Conservation (phyloP, 2,888 invertebrate species). For the Pachycephus smyrnensis region DNA sequence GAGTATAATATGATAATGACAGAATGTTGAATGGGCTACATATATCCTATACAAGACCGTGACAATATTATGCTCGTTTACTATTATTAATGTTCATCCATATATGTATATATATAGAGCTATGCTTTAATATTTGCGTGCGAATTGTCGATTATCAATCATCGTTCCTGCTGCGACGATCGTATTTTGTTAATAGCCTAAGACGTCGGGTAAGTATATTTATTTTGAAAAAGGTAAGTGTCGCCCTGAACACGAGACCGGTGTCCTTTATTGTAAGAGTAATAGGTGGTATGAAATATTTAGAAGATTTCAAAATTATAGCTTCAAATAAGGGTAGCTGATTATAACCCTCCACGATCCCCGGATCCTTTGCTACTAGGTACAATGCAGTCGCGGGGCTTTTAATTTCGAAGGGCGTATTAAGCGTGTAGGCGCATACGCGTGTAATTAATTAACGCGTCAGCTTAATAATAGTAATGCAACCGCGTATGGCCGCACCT, state of each 20-base stretch:
- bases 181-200: not conserved
- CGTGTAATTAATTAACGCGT: conserved; percentile 36
- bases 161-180: not conserved
- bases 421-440: conserved; percentile 11
- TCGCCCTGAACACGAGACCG: not conserved
- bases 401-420: conserved; percentile 21
- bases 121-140: not conserved
- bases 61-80: not conserved
- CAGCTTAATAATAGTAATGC: conserved; percentile 40
- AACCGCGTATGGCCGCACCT: conserved; percentile 23
- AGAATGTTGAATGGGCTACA: not conserved
- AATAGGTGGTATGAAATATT: not conserved
- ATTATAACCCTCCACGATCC: not conserved
- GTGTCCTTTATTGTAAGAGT: not conserved
- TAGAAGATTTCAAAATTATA: not conserved
- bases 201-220: not conserved
- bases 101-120: too few relatives aligned
- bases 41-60: not conserved
- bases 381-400: not conserved
- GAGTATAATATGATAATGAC: not conserved
- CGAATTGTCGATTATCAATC: not conserved
- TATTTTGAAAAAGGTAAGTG: not conserved
- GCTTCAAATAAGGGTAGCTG: not conserved
- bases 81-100: not conserved
- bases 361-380: not conserved